A percentile compares a stretch with the other conserved stretches of the same genome.
phyloP scores from a whole-genome alignment of 2,797 vertebrate species.

The Halcyon chelicuti region DNA sequence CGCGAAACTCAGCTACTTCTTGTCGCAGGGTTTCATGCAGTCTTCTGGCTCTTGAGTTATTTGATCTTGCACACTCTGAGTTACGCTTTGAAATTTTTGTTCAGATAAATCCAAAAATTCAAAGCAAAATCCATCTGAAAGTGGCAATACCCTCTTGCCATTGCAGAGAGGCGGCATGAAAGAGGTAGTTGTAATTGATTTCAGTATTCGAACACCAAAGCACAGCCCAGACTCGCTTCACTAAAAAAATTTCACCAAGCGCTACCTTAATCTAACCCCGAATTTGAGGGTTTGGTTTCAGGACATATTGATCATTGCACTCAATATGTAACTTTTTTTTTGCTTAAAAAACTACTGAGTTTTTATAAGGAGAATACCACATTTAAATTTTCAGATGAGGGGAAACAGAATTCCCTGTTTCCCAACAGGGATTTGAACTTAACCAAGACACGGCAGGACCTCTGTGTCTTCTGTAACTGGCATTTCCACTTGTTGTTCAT shows the following conservation, averaged over 20 bases:
- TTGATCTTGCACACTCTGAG: neutral
- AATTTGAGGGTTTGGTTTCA: neutral
- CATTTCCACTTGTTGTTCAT: neutral
- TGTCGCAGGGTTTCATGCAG: neutral
- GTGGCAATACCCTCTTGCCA: neutral
- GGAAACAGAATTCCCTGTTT: neutral
- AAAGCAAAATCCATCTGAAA: constrained; percentile 24
- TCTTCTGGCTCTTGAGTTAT: constrained; percentile 17
- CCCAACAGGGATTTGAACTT: neutral
- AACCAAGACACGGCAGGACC: neutral
- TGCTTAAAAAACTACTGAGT: neutral
- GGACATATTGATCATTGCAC: neutral
- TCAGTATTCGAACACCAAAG: neutral
- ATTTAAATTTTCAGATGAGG: neutral
- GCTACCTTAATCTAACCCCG: neutral
- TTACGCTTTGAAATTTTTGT: constrained; percentile 32
- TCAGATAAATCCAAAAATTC: constrained; percentile 13
- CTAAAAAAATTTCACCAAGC: neutral
- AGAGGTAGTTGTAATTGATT: neutral
- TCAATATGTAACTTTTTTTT: neutral
- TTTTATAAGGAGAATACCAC: neutral
- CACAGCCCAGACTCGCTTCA: neutral
- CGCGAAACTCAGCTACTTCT: constrained; percentile 1
- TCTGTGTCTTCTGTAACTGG: neutral
- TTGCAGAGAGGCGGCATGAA: neutral